Base-by-base conservation (phyloP, 2,113 vertebrate species). In the Xiphorhynchus elegans region DNA sequence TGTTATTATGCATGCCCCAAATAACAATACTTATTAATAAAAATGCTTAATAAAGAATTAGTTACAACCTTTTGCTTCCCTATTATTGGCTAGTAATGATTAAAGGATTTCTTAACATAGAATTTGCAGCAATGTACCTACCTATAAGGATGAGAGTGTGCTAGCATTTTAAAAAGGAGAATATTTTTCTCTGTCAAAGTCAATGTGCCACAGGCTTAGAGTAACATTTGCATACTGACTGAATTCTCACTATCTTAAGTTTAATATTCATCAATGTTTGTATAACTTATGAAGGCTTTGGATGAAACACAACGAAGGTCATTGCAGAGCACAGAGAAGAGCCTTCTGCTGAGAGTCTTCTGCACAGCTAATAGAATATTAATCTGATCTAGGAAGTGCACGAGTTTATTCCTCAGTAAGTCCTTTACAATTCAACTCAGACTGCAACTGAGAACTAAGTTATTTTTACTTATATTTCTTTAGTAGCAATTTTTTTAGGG, bases 1-100 rank as follows among this genome's bases (percentile, higher is more conserved):
- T 97, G 75, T 96, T 96, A 82, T 74, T 96, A 82, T 98, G 97
- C 94, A 97, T 97, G 97, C 72, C 88, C 46, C 83, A 89, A 85
- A 94, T 90, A 95, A 87, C 93, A 96, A 66, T 82, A 90, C 13
- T 87, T 89, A 90, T 31, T 67, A 95, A 82, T 92, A 81, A 96
- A 96, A 96, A 75, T 85, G 50, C 49, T 44, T 84, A 97, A 94
- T 96, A 97, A 98, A 96, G 85, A 63, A 88, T 59, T 62, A 64
- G 78, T 96, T 95, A 77, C 59, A 87, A 78, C 84, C 25, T 58
- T 84, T 92, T 89, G 66, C 92, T 97, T 96, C 79, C 56, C 55
- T 94, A 8, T 94, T 96, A 95, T 96, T 84, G 44, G 29, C 44
- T 95, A 88, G 40, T 76, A 85, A 84, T 55, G 6, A 82, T 52